A percentile compares a stretch with the other conserved stretches of the same genome.
Conservation (phyloP, 2,888 invertebrate genomes). For the Aporophyla nigra region DNA sequence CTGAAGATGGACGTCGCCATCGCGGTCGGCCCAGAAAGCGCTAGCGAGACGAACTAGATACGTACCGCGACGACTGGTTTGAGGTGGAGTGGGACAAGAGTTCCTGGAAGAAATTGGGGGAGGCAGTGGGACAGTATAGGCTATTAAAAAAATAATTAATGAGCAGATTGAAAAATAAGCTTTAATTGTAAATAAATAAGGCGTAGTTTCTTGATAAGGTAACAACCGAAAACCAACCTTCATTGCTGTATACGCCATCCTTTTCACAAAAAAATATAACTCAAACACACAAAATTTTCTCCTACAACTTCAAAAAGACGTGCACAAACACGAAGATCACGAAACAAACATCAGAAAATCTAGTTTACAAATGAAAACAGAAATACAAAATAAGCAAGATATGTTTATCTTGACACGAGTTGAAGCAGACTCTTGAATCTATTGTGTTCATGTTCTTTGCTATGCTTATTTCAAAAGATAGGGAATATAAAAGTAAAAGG, state of each 20-base stretch:
- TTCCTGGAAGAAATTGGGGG: too few relatives aligned
- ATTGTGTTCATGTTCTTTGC: slow-evolving; percentile 46
- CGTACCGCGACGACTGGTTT: too few relatives aligned
- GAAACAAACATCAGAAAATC: slow-evolving; percentile 41
- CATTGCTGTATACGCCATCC: not conserved
- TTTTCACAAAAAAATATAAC: not conserved
- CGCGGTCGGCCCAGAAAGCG: too few relatives aligned
- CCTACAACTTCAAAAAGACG: not conserved
- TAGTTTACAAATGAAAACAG: slow-evolving; percentile 55
- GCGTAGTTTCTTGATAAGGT: not conserved
- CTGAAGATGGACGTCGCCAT: too few relatives aligned
- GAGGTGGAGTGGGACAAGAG: too few relatives aligned
- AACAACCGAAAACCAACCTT: not conserved
- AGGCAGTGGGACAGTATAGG: too few relatives aligned
- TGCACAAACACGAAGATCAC: slow-evolving; percentile 3
- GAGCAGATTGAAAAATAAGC: too few relatives aligned
- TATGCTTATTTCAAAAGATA: slow-evolving; percentile 46
- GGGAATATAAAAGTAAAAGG: slow-evolving; percentile 27
- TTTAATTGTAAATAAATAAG: too few relatives aligned
- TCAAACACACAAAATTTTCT: not conserved
- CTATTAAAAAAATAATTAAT: too few relatives aligned
- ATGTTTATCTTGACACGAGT: slow-evolving; percentile 46
- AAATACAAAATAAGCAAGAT: slow-evolving; percentile 50
- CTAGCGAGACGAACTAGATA: too few relatives aligned
- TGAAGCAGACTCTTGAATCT: slow-evolving; percentile 44